A percentile compares a stretch with the other conserved stretches of the same genome.
Evolutionary conservation across 2,888 invertebrate species (phyloP).

Genomic region (Embidobia sp.): DNA sequence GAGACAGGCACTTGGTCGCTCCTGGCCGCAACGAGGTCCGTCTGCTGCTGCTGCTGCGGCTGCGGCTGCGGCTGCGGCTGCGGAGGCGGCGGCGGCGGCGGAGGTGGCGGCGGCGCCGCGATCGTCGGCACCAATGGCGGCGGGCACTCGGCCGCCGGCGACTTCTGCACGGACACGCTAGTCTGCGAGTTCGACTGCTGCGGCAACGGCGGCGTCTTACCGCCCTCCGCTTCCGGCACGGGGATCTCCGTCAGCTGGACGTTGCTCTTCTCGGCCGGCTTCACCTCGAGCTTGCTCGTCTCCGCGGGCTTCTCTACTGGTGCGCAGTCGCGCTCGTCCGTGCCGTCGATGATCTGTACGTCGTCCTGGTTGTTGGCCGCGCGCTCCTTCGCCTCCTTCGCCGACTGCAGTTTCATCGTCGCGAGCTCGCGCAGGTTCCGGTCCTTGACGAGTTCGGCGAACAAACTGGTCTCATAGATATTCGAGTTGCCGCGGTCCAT

Average conservation of each 20-base stretch:
- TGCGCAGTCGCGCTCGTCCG: slow-evolving; percentile 77
- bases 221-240: slow-evolving; percentile 83
- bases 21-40: no score
- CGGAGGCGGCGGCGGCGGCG: slow-evolving; percentile 60
- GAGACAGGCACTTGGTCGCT: no score
- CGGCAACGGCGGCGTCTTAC: slow-evolving; percentile 76
- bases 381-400: slow-evolving; percentile 82
- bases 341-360: slow-evolving; percentile 79
- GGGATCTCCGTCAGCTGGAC: slow-evolving; percentile 88
- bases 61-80: slow-evolving; percentile 68
- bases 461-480: slow-evolving; percentile 93
- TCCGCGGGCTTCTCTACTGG: slow-evolving; percentile 58
- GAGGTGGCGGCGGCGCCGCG: slow-evolving; percentile 45
- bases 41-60: no score
- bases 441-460: slow-evolving; percentile 94
- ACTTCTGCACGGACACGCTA: slow-evolving; percentile 70
- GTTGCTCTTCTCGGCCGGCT: no score
- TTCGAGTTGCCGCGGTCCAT: slow-evolving; percentile 84
- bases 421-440: slow-evolving; percentile 91
- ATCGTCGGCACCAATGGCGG: slow-evolving; percentile 51
- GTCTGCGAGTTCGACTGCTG: slow-evolving; percentile 53
- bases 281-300: slow-evolving; percentile 81
- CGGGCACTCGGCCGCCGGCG: slow-evolving; percentile 61
- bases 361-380: slow-evolving; percentile 78
- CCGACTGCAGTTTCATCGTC: slow-evolving; percentile 85